Evolutionary conservation across 2,888 invertebrate species (phyloP).

Genomic region (Crocallis elinguaria): DNA sequence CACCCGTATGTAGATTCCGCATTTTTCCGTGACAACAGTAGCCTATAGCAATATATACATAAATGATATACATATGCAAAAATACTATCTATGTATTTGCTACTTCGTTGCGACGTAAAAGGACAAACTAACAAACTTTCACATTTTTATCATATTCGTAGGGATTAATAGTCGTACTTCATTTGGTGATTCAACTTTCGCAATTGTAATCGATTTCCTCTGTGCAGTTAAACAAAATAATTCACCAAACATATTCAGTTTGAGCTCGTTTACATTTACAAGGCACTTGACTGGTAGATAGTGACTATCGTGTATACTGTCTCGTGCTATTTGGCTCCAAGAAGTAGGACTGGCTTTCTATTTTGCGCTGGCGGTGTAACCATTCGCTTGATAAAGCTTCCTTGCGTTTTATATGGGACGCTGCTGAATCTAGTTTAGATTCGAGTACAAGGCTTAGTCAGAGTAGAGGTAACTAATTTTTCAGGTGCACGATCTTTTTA

Average conservation of each 20-base stretch:
- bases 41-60: too few species aligned
- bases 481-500: too few species aligned
- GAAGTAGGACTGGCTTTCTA: constrained; percentile 52
- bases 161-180: constrained; percentile 19
- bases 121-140: too few species aligned
- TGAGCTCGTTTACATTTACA: constrained; percentile 41
- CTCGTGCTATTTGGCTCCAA: constrained; percentile 39
- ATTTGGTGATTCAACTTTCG: constrained; percentile 23
- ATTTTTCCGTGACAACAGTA: too few species aligned
- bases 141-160: constrained; percentile 26
- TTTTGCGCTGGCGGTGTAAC: constrained; percentile 36
- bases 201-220: constrained; percentile 27
- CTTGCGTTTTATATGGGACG: constrained; percentile 28
- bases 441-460: not conserved
- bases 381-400: constrained; percentile 32
- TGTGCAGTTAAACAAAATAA: constrained; percentile 25
- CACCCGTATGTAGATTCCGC: too few species aligned
- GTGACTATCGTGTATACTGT: constrained; percentile 43
- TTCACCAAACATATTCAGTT: constrained; percentile 31
- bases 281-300: constrained; percentile 45
- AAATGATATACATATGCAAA: too few species aligned
- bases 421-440: constrained; percentile 14
- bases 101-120: too few species aligned
- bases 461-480: too few species aligned
- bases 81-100: too few species aligned